phyloP scores from a whole-genome alignment of 2,888 invertebrate species.

The Epiperipatus broadwayi region DNA sequence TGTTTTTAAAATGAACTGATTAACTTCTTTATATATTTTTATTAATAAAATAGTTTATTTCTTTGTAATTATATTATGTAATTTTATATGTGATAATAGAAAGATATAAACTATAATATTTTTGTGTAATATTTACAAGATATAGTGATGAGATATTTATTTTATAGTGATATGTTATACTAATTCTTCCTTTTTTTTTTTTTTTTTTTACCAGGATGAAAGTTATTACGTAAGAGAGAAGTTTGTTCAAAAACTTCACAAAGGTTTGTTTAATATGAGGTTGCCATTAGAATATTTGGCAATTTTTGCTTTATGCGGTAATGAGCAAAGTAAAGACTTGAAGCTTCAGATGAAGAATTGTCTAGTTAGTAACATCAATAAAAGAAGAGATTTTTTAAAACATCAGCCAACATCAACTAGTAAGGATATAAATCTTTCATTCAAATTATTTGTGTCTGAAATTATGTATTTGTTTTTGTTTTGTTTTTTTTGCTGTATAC shows the following conservation, averaged over 20 bases:
- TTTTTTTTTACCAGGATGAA: too few species aligned
- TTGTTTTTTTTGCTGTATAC: conserved; percentile 18
- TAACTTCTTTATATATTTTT: too few species aligned
- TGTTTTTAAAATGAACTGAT: too few species aligned
- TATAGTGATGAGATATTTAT: too few species aligned
- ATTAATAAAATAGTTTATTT: too few species aligned
- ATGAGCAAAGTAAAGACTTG: conserved; percentile 62
- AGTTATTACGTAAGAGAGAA: conserved; percentile 73
- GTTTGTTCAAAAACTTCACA: conserved; percentile 77
- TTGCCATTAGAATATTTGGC: conserved; percentile 92
- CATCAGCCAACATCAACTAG: conserved; percentile 26
- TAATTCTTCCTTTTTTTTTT: too few species aligned
- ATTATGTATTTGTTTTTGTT: conserved; percentile 11
- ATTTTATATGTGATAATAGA: too few species aligned
- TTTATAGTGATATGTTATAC: too few species aligned
- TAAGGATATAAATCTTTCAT: conserved; percentile 20
- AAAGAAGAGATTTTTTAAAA: conserved; percentile 73
- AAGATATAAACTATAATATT: too few species aligned
- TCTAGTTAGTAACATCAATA: conserved; percentile 67
- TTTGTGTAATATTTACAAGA: too few species aligned
- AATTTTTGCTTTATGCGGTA: conserved; percentile 71
- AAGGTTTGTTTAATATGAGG: conserved; percentile 43
- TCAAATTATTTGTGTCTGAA: conserved; percentile 7
- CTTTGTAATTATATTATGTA: too few species aligned
- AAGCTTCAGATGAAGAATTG: conserved; percentile 42